Evolutionary conservation across 2,888 invertebrate genomes (phyloP).

Genomic region (Strigamia crassipes): DNA sequence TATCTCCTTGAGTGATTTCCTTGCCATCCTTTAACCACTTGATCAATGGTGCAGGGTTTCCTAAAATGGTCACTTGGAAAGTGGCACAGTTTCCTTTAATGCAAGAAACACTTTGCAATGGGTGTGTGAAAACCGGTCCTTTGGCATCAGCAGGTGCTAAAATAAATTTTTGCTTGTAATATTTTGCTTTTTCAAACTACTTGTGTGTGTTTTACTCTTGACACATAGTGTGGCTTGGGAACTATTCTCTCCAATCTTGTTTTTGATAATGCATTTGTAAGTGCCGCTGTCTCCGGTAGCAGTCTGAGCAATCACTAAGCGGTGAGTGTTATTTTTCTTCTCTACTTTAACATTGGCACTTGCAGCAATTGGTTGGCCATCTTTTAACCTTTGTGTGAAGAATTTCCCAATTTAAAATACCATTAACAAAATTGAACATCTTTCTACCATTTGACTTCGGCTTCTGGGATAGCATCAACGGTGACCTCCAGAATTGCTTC

Average conservation of each 20-base stretch:
- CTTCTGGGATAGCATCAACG: conserved; percentile 73
- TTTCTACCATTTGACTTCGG: conserved; percentile 56
- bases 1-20: conserved; percentile 70
- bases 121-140: conserved; percentile 47
- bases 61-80: conserved; percentile 76
- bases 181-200: not conserved
- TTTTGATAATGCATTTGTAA: conserved; percentile 46
- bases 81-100: conserved; percentile 71
- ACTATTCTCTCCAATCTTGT: conserved; percentile 48
- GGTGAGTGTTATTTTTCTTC: conserved; percentile 72
- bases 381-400: conserved; percentile 51
- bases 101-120: conserved; percentile 70
- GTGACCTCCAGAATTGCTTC: conserved; percentile 77
- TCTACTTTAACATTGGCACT: conserved; percentile 55
- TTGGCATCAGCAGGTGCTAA: conserved; percentile 49
- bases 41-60: conserved; percentile 86
- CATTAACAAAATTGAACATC: not conserved
- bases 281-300: conserved; percentile 46
- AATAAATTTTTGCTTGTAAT: not conserved
- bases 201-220: conserved; percentile 45
- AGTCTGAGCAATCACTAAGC: conserved; percentile 61
- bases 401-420: not conserved
- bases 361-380: conserved; percentile 51
- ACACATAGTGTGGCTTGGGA: conserved; percentile 47
- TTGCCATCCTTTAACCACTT: conserved; percentile 78